phyloP scores from a whole-genome alignment of 1,140 invertebrate species.

The Ephestia elutella region DNA sequence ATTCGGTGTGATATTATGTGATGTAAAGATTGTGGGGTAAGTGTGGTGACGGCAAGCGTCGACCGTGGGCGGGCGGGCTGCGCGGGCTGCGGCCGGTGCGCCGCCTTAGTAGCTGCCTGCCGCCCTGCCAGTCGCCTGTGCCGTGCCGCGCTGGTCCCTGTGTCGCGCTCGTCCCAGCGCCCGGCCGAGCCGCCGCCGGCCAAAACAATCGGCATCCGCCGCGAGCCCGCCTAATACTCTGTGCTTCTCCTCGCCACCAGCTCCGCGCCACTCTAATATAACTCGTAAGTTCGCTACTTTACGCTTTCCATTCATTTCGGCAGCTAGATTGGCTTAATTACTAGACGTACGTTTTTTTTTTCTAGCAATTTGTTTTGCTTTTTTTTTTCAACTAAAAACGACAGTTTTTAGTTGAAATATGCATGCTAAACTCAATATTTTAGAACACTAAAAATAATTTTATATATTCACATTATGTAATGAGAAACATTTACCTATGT shows the following conservation, averaged over 20 bases:
- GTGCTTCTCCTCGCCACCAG: not conserved
- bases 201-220: constrained; percentile 11
- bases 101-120: constrained; percentile 49
- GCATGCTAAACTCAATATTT: too few species aligned
- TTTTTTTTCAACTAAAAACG: too few species aligned
- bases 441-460: too few species aligned
- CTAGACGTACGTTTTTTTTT: too few species aligned
- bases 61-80: constrained; percentile 50
- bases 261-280: constrained; percentile 15
- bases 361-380: too few species aligned
- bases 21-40: constrained; percentile 58
- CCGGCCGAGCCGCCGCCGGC: constrained; percentile 14
- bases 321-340: too few species aligned
- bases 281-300: constrained; percentile 39
- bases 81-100: constrained; percentile 39
- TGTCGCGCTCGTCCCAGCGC: constrained; percentile 18
- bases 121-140: constrained; percentile 44
- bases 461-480: too few species aligned
- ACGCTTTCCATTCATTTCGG: too few species aligned
- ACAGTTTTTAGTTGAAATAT: too few species aligned
- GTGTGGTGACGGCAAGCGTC: constrained; percentile 48
- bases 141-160: constrained; percentile 9
- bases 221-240: constrained; percentile 31
- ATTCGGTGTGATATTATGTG: constrained; percentile 51
- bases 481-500: too few species aligned